These are phyloP conservation scores for Azemiops feae DNA, from an alignment of 2,113 vertebrate genomes.

Conservation along the genomic window DNA sequence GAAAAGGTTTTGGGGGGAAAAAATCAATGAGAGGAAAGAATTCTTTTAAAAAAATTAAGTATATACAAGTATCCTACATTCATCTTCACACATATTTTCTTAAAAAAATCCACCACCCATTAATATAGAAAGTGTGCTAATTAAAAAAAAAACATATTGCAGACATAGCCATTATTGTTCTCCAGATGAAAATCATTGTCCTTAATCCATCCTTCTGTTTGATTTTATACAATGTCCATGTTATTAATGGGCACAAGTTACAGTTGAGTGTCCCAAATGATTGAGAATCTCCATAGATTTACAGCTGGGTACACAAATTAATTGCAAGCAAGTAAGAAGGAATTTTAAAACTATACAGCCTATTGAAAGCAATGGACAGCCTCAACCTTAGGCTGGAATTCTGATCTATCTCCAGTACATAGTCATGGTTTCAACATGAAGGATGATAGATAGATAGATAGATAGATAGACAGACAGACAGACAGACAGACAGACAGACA, in stretches of 20 bases:
- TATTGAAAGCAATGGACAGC: too few relatives aligned
- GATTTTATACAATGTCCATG: not conserved
- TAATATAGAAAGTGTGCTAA: slow-evolving; percentile 21
- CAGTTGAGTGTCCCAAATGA: not conserved
- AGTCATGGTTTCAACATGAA: not conserved
- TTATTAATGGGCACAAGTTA: not conserved
- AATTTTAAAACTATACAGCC: not conserved
- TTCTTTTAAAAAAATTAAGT: slow-evolving; percentile 19
- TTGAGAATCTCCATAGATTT: not conserved
- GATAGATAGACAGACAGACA: too few relatives aligned
- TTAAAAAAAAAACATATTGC: not conserved
- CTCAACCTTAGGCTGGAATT: not conserved
- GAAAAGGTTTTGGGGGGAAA: slow-evolving; percentile 16
- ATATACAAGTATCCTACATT: not conserved
- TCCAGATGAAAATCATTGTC: not conserved
- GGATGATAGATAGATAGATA: not conserved
- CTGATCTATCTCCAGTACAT: not conserved
- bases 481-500: too few relatives aligned
- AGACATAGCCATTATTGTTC: not conserved
- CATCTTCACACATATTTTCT: not conserved
- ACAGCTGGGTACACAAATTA: not conserved
- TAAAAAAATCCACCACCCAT: too few relatives aligned
- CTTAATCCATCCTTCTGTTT: not conserved
- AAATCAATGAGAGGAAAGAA: slow-evolving; percentile 12
- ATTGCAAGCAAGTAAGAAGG: not conserved